Conservation (phyloP, 2,888 invertebrate genomes). For the Leucania comma region DNA sequence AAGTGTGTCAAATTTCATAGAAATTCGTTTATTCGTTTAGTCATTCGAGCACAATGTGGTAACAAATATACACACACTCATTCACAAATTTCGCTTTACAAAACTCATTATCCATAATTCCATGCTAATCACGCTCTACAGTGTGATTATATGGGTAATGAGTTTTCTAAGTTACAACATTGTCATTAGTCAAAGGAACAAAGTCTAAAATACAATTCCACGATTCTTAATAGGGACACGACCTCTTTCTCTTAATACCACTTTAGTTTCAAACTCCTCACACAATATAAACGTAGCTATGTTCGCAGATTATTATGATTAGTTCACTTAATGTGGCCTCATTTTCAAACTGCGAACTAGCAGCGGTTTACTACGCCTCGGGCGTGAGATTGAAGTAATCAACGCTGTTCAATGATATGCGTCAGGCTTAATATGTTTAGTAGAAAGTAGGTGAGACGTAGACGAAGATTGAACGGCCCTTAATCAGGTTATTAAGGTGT, state of each 20-base stretch:
- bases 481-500: constrained; percentile 14
- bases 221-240: constrained; percentile 1
- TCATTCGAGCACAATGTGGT: too few species aligned
- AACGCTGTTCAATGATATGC: constrained; percentile 35
- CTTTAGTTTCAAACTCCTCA: constrained; percentile 33
- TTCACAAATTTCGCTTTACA: too few species aligned
- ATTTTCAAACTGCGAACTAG: constrained; percentile 54
- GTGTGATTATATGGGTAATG: too few species aligned
- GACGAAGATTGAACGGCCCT: constrained; percentile 19
- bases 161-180: too few species aligned
- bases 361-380: constrained; percentile 32
- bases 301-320: constrained; percentile 62
- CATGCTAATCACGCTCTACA: too few species aligned
- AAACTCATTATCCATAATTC: too few species aligned
- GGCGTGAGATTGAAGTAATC: constrained; percentile 52
- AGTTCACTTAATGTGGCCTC: constrained; percentile 55
- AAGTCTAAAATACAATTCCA: constrained; percentile 1
- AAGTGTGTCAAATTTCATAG: too few species aligned
- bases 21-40: too few species aligned
- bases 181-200: background rate
- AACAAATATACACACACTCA: too few species aligned
- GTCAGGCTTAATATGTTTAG: constrained; percentile 30
- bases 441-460: constrained; percentile 23
- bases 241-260: constrained; percentile 24
- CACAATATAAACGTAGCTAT: constrained; percentile 12